phyloP scores from a whole-genome alignment of 2,888 invertebrate genomes.

The Branchellion lobata region DNA sequence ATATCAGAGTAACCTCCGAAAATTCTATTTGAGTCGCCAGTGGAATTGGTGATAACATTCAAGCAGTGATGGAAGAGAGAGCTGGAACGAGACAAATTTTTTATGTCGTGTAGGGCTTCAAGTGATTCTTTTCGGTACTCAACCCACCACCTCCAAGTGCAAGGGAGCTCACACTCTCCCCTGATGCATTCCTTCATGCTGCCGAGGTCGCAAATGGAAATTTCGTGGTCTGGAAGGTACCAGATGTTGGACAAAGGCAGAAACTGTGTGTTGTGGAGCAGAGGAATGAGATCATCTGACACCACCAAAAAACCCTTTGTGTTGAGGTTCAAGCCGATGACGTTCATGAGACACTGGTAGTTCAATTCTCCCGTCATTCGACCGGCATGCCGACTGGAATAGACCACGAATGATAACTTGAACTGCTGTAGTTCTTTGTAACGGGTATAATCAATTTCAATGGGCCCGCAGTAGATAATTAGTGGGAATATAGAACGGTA shows the following conservation, averaged over 20 bases:
- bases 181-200: constrained; percentile 49
- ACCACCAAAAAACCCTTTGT: constrained; percentile 48
- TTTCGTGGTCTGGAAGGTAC: constrained; percentile 47
- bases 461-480: constrained; percentile 52
- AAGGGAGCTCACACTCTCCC: constrained; percentile 51
- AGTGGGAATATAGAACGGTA: constrained; percentile 51
- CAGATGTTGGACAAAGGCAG: constrained; percentile 41
- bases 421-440: constrained; percentile 42
- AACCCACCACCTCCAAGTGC: constrained; percentile 51
- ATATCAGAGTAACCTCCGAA: constrained; percentile 51
- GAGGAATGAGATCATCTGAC: constrained; percentile 51
- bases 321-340: constrained; percentile 43
- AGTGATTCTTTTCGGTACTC: constrained; percentile 47
- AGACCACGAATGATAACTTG: constrained; percentile 48
- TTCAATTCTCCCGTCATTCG: constrained; percentile 48
- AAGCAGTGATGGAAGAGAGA: background rate
- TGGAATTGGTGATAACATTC: background rate
- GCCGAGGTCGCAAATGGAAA: constrained; percentile 48
- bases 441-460: constrained; percentile 12
- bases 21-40: background rate
- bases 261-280: constrained; percentile 30
- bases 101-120: constrained; percentile 39
- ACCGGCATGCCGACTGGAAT: constrained; percentile 40
- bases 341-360: constrained; percentile 49
- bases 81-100: background rate